Evolutionary conservation across 1,140 invertebrate genomes (phyloP).

Genomic region (Temnothorax longispinosus): DNA sequence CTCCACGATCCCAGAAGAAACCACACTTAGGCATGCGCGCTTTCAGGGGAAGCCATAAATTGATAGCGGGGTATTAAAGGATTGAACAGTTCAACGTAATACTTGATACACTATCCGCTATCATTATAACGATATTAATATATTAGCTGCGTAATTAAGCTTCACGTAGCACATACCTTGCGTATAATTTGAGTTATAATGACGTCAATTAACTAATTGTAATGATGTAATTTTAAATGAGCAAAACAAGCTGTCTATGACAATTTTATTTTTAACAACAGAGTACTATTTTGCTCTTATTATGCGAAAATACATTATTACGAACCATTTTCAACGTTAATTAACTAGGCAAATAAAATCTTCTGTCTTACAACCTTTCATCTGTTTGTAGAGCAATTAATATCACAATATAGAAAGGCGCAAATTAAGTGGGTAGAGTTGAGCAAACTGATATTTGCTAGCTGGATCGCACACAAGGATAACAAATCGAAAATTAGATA

Average conservation of each 20-base stretch:
- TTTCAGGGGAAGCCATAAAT: conserved; percentile 7
- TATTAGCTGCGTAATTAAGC: conserved; percentile 10
- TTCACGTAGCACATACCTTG: too few relatives aligned
- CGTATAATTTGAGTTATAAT: conserved; percentile 7
- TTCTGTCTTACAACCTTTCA: not conserved
- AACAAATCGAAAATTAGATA: conserved; percentile 14
- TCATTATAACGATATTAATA: not conserved
- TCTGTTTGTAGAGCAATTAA: not conserved
- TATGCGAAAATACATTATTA: conserved; percentile 9
- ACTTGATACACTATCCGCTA: not conserved
- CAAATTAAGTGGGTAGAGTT: not conserved
- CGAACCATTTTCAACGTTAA: not conserved
- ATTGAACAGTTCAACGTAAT: not conserved
- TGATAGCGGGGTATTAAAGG: too few relatives aligned
- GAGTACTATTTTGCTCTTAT: not conserved
- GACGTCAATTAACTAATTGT: conserved; percentile 27
- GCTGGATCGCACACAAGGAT: not conserved
- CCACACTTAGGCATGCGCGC: conserved; percentile 55
- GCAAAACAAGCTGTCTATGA: not conserved
- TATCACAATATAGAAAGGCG: not conserved
- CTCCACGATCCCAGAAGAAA: conserved; percentile 37
- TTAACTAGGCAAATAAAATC: conserved; percentile 4
- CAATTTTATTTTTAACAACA: not conserved
- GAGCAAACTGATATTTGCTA: not conserved
- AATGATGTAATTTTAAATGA: not conserved